These are phyloP conservation scores for Allobates femoralis DNA, from an alignment of 2,797 vertebrate species.

Conservation along the genomic window DNA sequence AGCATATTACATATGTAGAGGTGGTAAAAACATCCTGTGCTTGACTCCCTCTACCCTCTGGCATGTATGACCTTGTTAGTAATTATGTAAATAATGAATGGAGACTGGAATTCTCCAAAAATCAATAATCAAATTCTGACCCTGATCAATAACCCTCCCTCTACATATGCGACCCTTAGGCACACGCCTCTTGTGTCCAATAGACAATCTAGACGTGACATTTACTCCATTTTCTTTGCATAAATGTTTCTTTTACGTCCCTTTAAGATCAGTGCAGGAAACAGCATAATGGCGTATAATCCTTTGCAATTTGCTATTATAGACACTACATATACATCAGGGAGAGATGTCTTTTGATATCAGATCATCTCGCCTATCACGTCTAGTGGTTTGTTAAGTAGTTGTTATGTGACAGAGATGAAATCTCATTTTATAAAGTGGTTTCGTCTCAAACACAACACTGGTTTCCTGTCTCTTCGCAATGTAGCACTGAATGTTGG, in stretches of 20 bases:
- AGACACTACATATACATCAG: not conserved
- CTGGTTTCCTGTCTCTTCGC: not conserved
- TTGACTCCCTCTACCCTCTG: not conserved
- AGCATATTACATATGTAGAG: no score
- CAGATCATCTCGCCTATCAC: not conserved
- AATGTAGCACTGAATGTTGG: not conserved
- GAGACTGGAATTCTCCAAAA: no score
- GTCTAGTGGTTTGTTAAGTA: not conserved
- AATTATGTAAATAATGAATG: not conserved
- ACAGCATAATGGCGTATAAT: not conserved
- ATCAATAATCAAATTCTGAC: not conserved
- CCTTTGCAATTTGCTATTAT: not conserved
- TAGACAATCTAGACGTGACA: not conserved
- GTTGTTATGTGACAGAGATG: not conserved
- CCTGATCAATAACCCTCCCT: not conserved
- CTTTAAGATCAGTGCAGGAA: not conserved
- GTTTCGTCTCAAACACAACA: not conserved
- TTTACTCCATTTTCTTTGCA: not conserved
- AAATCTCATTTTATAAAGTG: slow-evolving; percentile 25
- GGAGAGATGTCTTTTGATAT: not conserved
- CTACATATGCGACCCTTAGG: not conserved
- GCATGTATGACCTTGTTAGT: not conserved
- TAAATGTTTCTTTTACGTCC: not conserved
- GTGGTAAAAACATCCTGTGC: no score
- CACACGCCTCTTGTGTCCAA: not conserved